These are phyloP conservation scores for Gnathonemus echidnorhynchus DNA, from an alignment of 2,113 vertebrate species.

Conservation along the genomic window DNA sequence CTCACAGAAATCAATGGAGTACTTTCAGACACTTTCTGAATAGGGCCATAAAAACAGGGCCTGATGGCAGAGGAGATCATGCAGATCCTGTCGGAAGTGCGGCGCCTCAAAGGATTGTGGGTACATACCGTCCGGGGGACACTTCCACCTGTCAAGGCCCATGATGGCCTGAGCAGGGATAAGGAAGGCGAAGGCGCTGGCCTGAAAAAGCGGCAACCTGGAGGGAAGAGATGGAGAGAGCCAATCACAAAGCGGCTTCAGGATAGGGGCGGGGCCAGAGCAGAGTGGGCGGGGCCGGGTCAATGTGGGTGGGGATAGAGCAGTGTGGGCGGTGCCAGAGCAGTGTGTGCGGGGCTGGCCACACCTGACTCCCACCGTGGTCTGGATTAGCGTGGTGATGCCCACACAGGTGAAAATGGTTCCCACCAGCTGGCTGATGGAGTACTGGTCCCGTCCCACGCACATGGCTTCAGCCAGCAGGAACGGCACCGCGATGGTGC, in stretches of 20 bases:
- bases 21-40: not conserved
- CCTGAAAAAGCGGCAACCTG: slow-evolving; percentile 81
- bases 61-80: not conserved
- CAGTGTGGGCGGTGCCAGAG: no score
- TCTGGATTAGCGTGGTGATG: slow-evolving; percentile 91
- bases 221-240: not conserved
- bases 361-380: slow-evolving; percentile 84
- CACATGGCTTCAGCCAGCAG: slow-evolving; percentile 88
- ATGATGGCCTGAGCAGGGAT: slow-evolving; percentile 77
- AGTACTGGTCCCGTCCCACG: slow-evolving; percentile 80
- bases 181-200: slow-evolving; percentile 77
- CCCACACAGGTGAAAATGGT: slow-evolving; percentile 94
- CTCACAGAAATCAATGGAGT: not conserved
- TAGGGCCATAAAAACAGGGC: not conserved
- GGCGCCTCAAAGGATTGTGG: not conserved
- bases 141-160: slow-evolving; percentile 75
- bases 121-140: slow-evolving; percentile 67
- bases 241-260: not conserved
- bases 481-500: slow-evolving; percentile 89
- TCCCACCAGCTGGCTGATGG: slow-evolving; percentile 87
- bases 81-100: not conserved
- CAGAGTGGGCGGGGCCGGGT: no score
- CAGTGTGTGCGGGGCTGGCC: not conserved
- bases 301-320: no score
- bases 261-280: not conserved